phyloP scores from a whole-genome alignment of 2,797 vertebrate genomes.

The Nyctalus aviator region DNA sequence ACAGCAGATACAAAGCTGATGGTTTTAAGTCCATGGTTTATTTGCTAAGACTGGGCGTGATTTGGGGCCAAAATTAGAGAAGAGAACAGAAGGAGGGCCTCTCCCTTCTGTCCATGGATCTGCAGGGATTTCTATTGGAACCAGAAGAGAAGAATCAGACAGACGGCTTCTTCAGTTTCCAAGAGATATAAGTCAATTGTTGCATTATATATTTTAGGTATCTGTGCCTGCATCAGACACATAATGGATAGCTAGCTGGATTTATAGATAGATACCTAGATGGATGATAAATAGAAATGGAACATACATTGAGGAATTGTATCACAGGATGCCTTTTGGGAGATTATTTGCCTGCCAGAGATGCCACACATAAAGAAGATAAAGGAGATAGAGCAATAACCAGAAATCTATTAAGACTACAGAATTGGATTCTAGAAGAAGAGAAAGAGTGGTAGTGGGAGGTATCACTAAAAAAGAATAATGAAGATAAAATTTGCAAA shows the following conservation, averaged over 20 bases:
- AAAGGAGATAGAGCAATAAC: constrained; percentile 48
- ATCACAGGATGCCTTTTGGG: constrained; percentile 27
- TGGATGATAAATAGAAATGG: constrained; percentile 58
- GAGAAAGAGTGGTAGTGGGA: not conserved
- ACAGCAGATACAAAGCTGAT: constrained; percentile 54
- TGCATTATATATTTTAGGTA: constrained; percentile 66
- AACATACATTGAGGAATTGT: not conserved
- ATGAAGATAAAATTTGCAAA: constrained; percentile 60
- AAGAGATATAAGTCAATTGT: constrained; percentile 67
- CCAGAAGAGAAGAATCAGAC: constrained; percentile 72
- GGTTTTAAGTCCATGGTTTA: constrained; percentile 60
- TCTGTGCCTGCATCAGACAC: not conserved
- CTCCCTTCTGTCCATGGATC: constrained; percentile 73
- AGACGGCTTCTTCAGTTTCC: constrained; percentile 74
- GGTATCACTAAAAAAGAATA: not conserved
- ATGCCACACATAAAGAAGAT: constrained; percentile 65
- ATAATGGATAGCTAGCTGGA: constrained; percentile 50
- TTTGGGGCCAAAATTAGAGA: constrained; percentile 71
- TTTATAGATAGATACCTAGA: constrained; percentile 74
- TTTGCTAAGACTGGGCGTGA: constrained; percentile 69
- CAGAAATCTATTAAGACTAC: constrained; percentile 49
- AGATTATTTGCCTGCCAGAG: constrained; percentile 63
- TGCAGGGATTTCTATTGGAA: constrained; percentile 75
- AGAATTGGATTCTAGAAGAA: constrained; percentile 11
- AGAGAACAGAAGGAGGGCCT: constrained; percentile 67